Base-by-base conservation (phyloP, 2,113 vertebrate species). In the Murina feae region DNA sequence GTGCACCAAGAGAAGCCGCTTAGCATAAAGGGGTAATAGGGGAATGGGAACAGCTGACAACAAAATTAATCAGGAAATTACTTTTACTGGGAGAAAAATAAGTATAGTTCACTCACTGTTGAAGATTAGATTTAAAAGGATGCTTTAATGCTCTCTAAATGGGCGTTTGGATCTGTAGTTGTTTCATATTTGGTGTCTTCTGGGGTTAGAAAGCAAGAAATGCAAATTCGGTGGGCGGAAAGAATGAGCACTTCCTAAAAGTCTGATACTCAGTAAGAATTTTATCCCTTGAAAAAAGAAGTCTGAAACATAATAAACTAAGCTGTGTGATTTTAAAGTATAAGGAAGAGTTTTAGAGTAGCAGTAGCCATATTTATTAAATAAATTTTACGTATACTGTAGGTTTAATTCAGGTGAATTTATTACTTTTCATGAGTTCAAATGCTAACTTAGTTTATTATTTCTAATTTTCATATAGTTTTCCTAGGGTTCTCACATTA, bases 231-330 rank as follows among this genome's bases (percentile, higher is more conserved):
- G 20, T 86, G 14, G 12, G 18, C 4, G 21, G 3, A n/a, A 71
- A 65, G 25, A 81, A 83, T 5, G 53, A 85, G 13, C 21, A 9
- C 17, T 87, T 5, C 9, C 32, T 23, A 63, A 87, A 66, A 87
- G 51, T 74, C 32, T 79, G 5, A 44, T 81, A 86, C 44, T 51
- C 17, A 90, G 21, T 37, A 35, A 94, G 30, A 47, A 30, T 89
- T 92, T 89, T 89, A 55, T 82, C 66, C 23, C 44, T 86, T 91
- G 37, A 82, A 92, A 87, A 39, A 75, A 76, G 5, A 90, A 81
- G 55, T 28, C 49, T 89, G 86, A 78, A 63, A 91, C 5, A 71
- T 69, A 74, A 78, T 79, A 86, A 95, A 80, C 8, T 84, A 85
- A 93, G 74, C 9, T 79, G 0, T 83, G 49, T 88, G 18, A 82